Conservation (phyloP, 2,888 invertebrate species). For the Tachystola acroxantha region DNA sequence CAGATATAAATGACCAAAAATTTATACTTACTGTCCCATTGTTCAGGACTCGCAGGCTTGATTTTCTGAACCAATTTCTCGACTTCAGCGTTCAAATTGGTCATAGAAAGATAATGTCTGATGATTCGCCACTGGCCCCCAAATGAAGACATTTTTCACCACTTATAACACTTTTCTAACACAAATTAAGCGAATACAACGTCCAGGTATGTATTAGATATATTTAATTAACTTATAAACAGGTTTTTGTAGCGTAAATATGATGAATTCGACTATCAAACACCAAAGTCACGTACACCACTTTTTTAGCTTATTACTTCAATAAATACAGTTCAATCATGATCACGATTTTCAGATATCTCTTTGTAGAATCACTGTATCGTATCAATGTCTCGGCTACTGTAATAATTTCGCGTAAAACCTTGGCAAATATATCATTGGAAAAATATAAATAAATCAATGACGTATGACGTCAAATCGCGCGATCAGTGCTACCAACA, state of each 20-base stretch:
- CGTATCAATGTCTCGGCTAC: conserved; percentile 7
- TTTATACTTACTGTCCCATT: conserved; percentile 62
- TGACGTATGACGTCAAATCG: conserved; percentile 66
- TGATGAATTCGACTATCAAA: conserved; percentile 7
- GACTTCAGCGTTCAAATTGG: conserved; percentile 52
- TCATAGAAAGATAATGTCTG: conserved; percentile 57
- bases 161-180: conserved; percentile 4
- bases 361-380: conserved; percentile 11
- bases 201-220: background rate
- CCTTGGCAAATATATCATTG: conserved; percentile 28
- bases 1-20: background rate
- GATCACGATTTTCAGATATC: conserved; percentile 10
- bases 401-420: conserved; percentile 16
- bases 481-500: conserved; percentile 52
- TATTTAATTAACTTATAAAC: conserved; percentile 1
- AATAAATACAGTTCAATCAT: conserved; percentile 12
- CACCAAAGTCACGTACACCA: conserved; percentile 18
- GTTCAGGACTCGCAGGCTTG: conserved; percentile 51
- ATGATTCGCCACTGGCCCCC: conserved; percentile 66
- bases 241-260: conserved; percentile 5
- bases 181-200: background rate
- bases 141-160: conserved; percentile 52
- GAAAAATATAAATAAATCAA: conserved; percentile 54
- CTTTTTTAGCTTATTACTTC: conserved; percentile 8
- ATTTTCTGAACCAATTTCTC: conserved; percentile 59